These are phyloP conservation scores for Empidonax traillii DNA, from an alignment of 2,113 vertebrate genomes.

Conservation along the genomic window DNA sequence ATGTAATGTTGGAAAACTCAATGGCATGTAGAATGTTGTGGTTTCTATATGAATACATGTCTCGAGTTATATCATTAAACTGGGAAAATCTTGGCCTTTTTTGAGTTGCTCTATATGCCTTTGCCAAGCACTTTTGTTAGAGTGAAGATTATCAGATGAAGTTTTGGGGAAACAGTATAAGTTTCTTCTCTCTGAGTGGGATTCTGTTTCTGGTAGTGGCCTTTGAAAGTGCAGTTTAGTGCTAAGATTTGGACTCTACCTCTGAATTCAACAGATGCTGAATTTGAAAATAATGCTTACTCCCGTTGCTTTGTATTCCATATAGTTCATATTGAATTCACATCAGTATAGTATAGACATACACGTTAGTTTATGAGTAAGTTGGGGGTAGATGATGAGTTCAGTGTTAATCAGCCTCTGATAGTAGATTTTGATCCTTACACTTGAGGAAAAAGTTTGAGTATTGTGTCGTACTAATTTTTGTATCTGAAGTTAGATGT, in stretches of 20 bases:
- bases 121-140: background rate
- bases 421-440: background rate
- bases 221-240: background rate
- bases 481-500: background rate
- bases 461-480: background rate
- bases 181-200: background rate
- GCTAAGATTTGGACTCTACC: background rate
- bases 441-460: background rate
- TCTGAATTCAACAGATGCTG: background rate
- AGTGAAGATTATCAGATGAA: background rate
- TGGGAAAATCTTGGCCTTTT: background rate
- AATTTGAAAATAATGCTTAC: background rate
- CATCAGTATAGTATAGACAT: background rate
- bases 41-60: fast-evolving
- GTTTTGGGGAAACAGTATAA: background rate
- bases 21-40: background rate
- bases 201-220: background rate
- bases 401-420: background rate
- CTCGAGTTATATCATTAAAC: background rate
- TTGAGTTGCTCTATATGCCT: background rate
- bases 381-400: background rate
- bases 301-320: background rate
- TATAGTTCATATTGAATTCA: background rate
- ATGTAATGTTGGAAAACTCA: background rate
- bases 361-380: background rate